Evolutionary conservation across 2,113 vertebrate genomes (phyloP).

Genomic region (Vulpes lagopus): DNA sequence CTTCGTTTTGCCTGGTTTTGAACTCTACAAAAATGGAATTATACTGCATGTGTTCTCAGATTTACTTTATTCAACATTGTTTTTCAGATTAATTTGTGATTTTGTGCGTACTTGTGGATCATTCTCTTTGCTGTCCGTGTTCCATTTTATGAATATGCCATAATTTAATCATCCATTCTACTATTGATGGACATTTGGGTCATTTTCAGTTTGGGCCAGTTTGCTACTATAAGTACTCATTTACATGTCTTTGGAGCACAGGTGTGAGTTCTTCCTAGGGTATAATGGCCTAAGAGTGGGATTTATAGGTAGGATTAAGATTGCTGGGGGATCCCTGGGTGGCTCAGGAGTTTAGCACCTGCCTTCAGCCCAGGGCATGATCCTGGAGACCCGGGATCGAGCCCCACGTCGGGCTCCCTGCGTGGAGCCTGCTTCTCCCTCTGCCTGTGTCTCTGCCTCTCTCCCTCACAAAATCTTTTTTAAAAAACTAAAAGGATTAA

Average conservation of each 20-base stretch:
- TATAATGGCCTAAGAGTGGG: neutral
- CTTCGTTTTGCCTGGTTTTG: constrained; percentile 34
- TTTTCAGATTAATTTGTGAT: constrained; percentile 49
- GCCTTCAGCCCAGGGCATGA: neutral
- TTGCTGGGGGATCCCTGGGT: neutral
- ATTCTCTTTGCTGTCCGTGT: constrained; percentile 1
- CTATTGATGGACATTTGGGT: neutral
- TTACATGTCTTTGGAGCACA: neutral
- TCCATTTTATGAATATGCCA: neutral
- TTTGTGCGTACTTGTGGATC: neutral
- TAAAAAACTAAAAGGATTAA: no score
- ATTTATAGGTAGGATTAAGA: constrained; percentile 24
- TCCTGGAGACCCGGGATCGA: no score
- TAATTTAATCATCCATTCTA: neutral
- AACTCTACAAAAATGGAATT: neutral
- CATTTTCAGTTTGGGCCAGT: neutral
- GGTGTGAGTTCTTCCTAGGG: neutral
- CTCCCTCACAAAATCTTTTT: no score
- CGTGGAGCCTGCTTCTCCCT: no score
- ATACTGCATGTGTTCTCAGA: neutral
- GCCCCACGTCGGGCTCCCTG: no score
- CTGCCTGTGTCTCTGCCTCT: no score
- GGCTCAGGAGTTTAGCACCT: no score
- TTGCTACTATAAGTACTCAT: constrained; percentile 4
- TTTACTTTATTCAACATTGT: neutral